Base-by-base conservation (phyloP, 2,888 invertebrate genomes). In the Saturnia japonica region DNA sequence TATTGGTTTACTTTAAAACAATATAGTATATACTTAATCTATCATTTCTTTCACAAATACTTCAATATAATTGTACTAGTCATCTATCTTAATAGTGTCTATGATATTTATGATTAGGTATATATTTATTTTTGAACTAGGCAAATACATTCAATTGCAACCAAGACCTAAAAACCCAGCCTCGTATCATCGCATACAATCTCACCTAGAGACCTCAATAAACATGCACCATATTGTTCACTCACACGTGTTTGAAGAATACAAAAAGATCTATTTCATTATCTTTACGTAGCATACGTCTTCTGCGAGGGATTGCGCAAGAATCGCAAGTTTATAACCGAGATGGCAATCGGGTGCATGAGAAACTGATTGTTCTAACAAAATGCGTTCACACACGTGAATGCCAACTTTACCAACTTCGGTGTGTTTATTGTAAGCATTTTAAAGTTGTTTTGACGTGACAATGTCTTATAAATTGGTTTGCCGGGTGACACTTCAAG, bases 281-380 rank as follows among this genome's bases (percentile, higher is more conserved):
- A 88, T 89, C 88, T 90, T 78, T 74, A 76, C 79, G 82, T 80
- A 79, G 82, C 82, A 88, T 83, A 87, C 89, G 90, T 90, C 90
- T 90, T 88, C 88, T 68, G 68, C 40, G 75, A 45, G 64, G 34
- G 25, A 45, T 93, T 93, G 90, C 91, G 89, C 87, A 91, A 93
- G 80, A 74, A 76, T 84, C 84, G 85, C 89, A 89, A 89, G 89
- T 91, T 91, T 88, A 91, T 86, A 77, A 82, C 80, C 78, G 78
- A 80, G 91, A 90, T 90, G 88, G 85, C 88, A 89, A 91, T 90
- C 91, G 85, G 80, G 88, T 87, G 87, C 88, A 89, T 91, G 91
- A 86, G 91, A 91, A 91, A 57, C 77, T 76, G 76, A 91, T 91
- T 91, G 90, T 91, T 85, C 74, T 72, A 68, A 73, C 76, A 77